These are phyloP conservation scores for Aphelocoma californica DNA, from an alignment of 2,797 vertebrate genomes.

Conservation along the genomic window DNA sequence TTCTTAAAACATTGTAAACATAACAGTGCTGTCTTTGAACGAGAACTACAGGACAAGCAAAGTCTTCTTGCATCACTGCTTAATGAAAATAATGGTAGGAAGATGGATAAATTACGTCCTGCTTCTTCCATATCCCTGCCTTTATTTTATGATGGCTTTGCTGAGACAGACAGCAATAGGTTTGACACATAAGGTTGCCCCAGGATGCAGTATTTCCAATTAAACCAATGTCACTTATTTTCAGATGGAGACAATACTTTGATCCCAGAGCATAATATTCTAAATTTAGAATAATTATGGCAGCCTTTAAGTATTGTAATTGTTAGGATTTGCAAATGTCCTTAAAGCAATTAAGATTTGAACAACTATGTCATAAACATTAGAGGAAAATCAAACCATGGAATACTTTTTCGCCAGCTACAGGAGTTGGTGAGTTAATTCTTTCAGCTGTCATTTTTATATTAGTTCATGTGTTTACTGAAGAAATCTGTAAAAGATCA, in stretches of 20 bases:
- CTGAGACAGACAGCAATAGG: constrained; percentile 73
- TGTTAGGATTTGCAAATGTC: neutral
- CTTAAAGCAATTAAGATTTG: neutral
- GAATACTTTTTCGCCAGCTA: neutral
- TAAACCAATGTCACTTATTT: neutral
- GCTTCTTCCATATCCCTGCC: constrained; percentile 87
- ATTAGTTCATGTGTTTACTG: neutral
- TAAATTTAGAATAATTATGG: neutral
- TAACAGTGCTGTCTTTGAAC: constrained; percentile 65
- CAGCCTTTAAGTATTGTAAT: neutral
- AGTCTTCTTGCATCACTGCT: constrained; percentile 82
- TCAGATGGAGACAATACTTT: neutral
- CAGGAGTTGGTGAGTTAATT: neutral
- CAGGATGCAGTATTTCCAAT: constrained; percentile 36
- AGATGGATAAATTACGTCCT: constrained; percentile 70
- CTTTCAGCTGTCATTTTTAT: neutral
- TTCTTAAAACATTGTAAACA: constrained; percentile 78
- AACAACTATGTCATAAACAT: neutral
- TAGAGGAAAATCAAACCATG: neutral
- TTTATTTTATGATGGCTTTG: constrained; percentile 85
- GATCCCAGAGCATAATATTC: neutral
- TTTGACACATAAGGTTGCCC: constrained; percentile 44
- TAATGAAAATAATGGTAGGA: constrained; percentile 76
- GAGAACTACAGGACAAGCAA: constrained; percentile 77
- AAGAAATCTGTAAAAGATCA: neutral